These are phyloP conservation scores for Athene cunicularia DNA, from an alignment of 2,113 vertebrate species.

Conservation along the genomic window DNA sequence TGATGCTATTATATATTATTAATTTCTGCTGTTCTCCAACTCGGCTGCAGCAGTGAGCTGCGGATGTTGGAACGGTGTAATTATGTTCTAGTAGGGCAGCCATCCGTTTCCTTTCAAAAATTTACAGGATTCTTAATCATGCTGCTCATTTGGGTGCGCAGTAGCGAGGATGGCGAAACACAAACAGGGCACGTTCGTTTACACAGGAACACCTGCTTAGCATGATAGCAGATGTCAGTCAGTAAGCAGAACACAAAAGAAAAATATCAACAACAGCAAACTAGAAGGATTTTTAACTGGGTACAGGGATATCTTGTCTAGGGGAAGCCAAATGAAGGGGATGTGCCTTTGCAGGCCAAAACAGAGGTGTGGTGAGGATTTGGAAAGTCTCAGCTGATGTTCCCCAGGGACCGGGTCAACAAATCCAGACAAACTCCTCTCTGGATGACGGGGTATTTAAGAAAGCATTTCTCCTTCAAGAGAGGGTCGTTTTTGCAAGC, in stretches of 20 bases:
- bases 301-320: slow-evolving; percentile 28
- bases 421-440: background rate
- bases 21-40: slow-evolving; percentile 95
- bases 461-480: background rate
- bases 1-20: slow-evolving; percentile 99
- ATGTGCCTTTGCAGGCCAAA: background rate
- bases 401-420: background rate
- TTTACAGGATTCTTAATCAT: slow-evolving; percentile 99
- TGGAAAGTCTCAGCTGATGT: background rate
- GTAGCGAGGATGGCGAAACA: slow-evolving; percentile 93
- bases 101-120: slow-evolving; percentile 99
- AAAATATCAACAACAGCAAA: slow-evolving; percentile 81
- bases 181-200: slow-evolving; percentile 98
- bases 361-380: background rate
- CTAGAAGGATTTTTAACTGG: slow-evolving; percentile 67
- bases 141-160: slow-evolving; percentile 97
- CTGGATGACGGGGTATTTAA: background rate
- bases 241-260: slow-evolving; percentile 89
- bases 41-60: slow-evolving; percentile 85
- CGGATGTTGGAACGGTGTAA: slow-evolving; percentile 97
- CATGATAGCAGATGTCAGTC: slow-evolving; percentile 99
- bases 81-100: slow-evolving; percentile 99
- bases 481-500: background rate
- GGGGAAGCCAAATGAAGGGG: slow-evolving; percentile 28
- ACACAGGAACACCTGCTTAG: slow-evolving; percentile 99